Base-by-base conservation (phyloP, 2,113 vertebrate species). In the Hypocryptadius cinnamomeus region DNA sequence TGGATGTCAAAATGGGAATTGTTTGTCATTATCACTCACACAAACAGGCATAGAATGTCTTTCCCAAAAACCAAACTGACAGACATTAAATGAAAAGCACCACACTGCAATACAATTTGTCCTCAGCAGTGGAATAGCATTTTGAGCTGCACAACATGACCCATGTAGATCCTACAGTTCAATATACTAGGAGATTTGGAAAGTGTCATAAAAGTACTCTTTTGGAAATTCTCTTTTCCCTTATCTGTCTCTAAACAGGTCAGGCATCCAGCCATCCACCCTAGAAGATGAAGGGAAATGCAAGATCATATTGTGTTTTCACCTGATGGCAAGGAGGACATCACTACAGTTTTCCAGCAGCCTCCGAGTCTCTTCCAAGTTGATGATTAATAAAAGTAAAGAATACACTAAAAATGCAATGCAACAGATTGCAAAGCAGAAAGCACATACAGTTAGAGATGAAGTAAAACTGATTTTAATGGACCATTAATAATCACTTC, bases 381-480 rank as follows among this genome's bases (percentile, higher is more conserved):
- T 3, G 5, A 74, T 37, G 15, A 84, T 37, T 57, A 92, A 57
- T 70, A 63, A 79, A 92, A 92, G 59, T 48, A 66, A 80, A 84
- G 37, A 84, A 74, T 44, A 92, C n/a, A 70, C 16, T 76, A 51
- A 82, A 94, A 93, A 63, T 66, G 28, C 39, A 82, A 28, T 6
- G 22, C 72, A 91, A 89, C 80, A 88, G 30, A 60, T 35, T 70
- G n/a, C 65, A 87, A 80, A 94, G 78, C 31, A 95, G 78, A 94
- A 90, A 72, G 51, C 44, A 79, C 27, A 42, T 31, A 80, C 20
- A 45, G 51, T 61, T 81, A 87, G 65, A 42, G 50, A 89, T 54
- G 65, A 94, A 81, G 50, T 81, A 64, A 89, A 90, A 84, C 37
- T 65, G n/a, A 57, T 71, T 89, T 93, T 31, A 90, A 70, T 47